phyloP scores from a whole-genome alignment of 2,888 invertebrate genomes.

The Unio delphinus region DNA sequence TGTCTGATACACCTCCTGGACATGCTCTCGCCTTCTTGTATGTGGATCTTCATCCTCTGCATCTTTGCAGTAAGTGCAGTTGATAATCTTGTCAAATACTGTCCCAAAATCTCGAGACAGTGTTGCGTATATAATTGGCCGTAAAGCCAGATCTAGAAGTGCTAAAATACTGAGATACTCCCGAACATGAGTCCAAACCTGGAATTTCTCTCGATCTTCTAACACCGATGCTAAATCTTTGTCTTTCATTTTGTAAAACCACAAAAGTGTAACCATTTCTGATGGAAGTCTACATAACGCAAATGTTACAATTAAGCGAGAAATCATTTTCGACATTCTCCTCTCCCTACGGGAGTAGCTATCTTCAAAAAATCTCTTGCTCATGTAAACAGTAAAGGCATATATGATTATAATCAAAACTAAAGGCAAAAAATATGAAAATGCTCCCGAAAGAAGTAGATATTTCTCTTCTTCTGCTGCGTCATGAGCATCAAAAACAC shows the following conservation, averaged over 20 bases:
- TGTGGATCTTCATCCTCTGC: slow-evolving; percentile 19
- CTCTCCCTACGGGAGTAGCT: slow-evolving; percentile 56
- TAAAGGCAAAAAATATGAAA: slow-evolving; percentile 54
- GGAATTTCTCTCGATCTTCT: slow-evolving; percentile 22
- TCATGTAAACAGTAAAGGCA: slow-evolving; percentile 49
- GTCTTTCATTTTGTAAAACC: slow-evolving; percentile 40
- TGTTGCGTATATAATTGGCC: slow-evolving; percentile 60
- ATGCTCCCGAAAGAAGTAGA: slow-evolving; percentile 32
- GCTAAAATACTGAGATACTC: slow-evolving; percentile 42
- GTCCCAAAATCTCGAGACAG: slow-evolving; percentile 55
- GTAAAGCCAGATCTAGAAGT: slow-evolving; percentile 52
- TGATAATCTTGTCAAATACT: slow-evolving; percentile 61
- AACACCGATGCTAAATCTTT: slow-evolving; percentile 18
- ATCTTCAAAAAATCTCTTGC: slow-evolving; percentile 57
- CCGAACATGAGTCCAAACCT: slow-evolving; percentile 30
- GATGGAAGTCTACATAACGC: slow-evolving; percentile 52
- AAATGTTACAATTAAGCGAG: slow-evolving; percentile 48
- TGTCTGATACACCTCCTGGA: too few species aligned
- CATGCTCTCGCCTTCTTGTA: too few species aligned
- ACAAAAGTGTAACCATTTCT: slow-evolving; percentile 42
- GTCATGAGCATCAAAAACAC: slow-evolving; percentile 21
- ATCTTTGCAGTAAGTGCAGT: slow-evolving; percentile 51
- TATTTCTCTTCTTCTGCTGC: slow-evolving; percentile 30
- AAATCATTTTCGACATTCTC: slow-evolving; percentile 54
- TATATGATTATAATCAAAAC: slow-evolving; percentile 48